Conservation (phyloP, 2,113 vertebrate species). For the Nannobrachium achirus region DNA sequence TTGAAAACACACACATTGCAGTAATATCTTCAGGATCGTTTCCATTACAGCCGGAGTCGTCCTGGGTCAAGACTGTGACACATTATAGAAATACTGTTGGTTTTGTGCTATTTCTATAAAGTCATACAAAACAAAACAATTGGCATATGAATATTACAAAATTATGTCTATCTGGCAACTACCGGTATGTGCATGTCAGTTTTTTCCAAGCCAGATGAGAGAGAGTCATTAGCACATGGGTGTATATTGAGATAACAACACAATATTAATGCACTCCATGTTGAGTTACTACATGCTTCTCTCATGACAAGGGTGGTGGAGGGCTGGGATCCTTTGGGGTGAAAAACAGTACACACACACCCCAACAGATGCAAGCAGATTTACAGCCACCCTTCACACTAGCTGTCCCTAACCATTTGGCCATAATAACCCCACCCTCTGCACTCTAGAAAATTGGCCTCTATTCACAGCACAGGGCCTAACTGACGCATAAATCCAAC, state of each 20-base stretch:
- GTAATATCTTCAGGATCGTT: background rate
- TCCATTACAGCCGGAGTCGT: background rate
- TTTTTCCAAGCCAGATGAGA: background rate
- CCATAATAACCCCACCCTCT: constrained; percentile 46
- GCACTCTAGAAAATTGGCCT: constrained; percentile 33
- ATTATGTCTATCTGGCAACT: background rate
- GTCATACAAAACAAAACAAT: background rate
- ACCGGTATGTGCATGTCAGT: constrained; percentile 2
- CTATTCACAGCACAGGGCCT: constrained; percentile 16
- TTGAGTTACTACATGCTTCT: constrained; percentile 14
- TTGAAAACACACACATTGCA: background rate
- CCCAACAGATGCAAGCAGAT: constrained; percentile 42
- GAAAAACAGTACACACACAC: constrained; percentile 20
- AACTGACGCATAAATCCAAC: constrained; percentile 43
- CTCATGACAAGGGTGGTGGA: constrained; percentile 32
- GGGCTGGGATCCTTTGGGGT: constrained; percentile 26
- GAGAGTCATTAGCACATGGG: constrained; percentile 21
- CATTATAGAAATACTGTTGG: background rate
- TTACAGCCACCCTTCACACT: constrained; percentile 45
- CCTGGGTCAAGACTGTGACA: too few relatives aligned
- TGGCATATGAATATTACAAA: background rate
- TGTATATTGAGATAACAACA: constrained; percentile 17
- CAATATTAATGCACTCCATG: constrained; percentile 40
- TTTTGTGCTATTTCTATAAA: background rate
- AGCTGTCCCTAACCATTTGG: constrained; percentile 38